Percentiles rank a stretch among this genome's conserved stretches.
phyloP scores from a whole-genome alignment of 2,113 vertebrate species.

The Ovibos moschatus region DNA sequence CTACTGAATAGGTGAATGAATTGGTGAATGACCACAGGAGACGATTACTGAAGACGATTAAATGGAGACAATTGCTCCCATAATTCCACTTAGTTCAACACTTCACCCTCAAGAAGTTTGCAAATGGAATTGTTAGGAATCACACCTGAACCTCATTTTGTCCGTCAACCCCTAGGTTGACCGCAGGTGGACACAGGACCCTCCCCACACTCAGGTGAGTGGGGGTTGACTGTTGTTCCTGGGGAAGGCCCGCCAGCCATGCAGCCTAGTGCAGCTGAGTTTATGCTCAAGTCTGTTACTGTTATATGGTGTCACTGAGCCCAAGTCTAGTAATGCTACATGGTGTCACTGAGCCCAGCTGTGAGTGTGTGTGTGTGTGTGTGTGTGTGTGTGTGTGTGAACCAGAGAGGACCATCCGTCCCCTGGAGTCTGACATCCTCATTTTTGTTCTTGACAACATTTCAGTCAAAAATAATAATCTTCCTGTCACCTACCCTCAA shows the following conservation, averaged over 20 bases:
- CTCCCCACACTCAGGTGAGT: neutral
- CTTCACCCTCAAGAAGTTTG: neutral
- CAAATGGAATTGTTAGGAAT: neutral
- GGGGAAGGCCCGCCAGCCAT: neutral
- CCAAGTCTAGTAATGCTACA: too few relatives aligned
- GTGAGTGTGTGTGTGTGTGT: neutral
- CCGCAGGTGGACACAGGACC: neutral
- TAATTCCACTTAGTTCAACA: neutral
- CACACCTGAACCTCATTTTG: neutral
- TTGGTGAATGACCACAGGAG: neutral
- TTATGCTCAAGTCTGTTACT: neutral
- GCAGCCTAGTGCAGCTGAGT: neutral
- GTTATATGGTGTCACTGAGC: neutral
- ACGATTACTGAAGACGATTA: neutral
- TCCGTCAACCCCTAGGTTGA: neutral
- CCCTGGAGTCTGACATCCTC: neutral
- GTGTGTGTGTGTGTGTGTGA: neutral
- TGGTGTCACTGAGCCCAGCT: neutral
- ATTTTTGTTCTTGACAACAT: neutral
- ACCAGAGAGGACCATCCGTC: neutral
- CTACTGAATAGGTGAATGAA: neutral
- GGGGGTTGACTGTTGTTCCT: neutral
- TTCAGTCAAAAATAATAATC: neutral
- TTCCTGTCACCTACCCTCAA: neutral
- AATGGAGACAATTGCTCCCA: too few relatives aligned